phyloP scores from a whole-genome alignment of 2,797 vertebrate genomes.

The Acanthurus lineatus region DNA sequence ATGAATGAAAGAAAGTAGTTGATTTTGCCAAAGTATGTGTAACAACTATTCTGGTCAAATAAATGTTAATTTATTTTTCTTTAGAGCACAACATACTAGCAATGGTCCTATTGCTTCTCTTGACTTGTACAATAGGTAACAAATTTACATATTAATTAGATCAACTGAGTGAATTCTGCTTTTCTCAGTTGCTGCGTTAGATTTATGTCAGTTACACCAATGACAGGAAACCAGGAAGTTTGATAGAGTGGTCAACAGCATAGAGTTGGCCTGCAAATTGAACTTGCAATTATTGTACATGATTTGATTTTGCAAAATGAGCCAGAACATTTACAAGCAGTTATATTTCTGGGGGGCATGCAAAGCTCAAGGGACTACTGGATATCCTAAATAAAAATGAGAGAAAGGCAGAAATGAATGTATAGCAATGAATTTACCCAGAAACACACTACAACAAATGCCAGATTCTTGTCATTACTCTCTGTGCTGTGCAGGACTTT shows the following conservation, averaged over 20 bases:
- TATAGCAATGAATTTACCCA: conserved; percentile 19
- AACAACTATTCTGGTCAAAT: not conserved
- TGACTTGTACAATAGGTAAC: not conserved
- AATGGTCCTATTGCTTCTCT: not conserved
- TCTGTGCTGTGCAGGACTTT: conserved; percentile 8
- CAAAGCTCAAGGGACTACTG: conserved; percentile 12
- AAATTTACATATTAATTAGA: conserved; percentile 9
- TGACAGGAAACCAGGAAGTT: conserved; percentile 2
- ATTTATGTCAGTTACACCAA: conserved; percentile 7
- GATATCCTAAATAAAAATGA: conserved; percentile 31
- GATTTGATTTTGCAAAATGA: conserved; percentile 51
- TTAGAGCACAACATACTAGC: not conserved
- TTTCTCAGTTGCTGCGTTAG: not conserved
- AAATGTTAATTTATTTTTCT: not conserved
- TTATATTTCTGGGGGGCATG: conserved; percentile 27
- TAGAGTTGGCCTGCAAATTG: conserved; percentile 24
- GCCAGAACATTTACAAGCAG: conserved; percentile 24
- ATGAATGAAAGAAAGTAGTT: not conserved
- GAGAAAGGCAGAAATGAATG: conserved; percentile 26
- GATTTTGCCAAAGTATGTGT: not conserved
- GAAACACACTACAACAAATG: conserved; percentile 4
- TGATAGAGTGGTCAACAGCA: conserved; percentile 27
- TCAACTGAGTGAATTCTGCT: not conserved
- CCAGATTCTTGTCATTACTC: conserved; percentile 2
- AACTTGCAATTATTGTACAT: conserved; percentile 23